phyloP scores from a whole-genome alignment of 2,888 invertebrate species.

The Gisinianus flammeolus region DNA sequence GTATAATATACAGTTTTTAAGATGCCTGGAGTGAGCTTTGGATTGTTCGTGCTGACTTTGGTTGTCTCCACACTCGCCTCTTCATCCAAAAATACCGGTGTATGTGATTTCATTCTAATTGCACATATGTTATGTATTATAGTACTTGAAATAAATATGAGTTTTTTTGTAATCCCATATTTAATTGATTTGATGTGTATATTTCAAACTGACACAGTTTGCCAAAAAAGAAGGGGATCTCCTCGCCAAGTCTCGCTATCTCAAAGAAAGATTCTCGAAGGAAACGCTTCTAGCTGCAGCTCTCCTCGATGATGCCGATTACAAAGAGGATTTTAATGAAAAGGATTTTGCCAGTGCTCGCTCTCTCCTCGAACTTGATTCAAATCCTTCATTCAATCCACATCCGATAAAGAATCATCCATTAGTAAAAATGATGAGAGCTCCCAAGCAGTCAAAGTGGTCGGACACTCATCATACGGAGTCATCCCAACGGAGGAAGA shows the following conservation, averaged over 20 bases:
- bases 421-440: not conserved
- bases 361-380: not conserved
- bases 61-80: too few species aligned
- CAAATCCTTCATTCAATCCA: not conserved
- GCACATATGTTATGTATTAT: too few species aligned
- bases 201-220: not conserved
- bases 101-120: too few species aligned
- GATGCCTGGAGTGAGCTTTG: too few species aligned
- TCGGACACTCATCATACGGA: not conserved
- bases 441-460: not conserved
- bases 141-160: too few species aligned
- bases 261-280: not conserved
- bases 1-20: too few species aligned
- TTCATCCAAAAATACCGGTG: too few species aligned
- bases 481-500: constrained; percentile 17
- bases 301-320: not conserved
- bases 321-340: not conserved
- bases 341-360: not conserved
- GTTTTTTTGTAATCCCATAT: too few species aligned
- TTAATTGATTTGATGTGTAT: too few species aligned
- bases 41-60: too few species aligned
- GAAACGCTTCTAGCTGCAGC: not conserved
- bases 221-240: not conserved
- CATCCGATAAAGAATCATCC: not conserved
- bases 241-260: not conserved